phyloP scores from a whole-genome alignment of 2,888 invertebrate species.

The Exephanes ischioxanthus region DNA sequence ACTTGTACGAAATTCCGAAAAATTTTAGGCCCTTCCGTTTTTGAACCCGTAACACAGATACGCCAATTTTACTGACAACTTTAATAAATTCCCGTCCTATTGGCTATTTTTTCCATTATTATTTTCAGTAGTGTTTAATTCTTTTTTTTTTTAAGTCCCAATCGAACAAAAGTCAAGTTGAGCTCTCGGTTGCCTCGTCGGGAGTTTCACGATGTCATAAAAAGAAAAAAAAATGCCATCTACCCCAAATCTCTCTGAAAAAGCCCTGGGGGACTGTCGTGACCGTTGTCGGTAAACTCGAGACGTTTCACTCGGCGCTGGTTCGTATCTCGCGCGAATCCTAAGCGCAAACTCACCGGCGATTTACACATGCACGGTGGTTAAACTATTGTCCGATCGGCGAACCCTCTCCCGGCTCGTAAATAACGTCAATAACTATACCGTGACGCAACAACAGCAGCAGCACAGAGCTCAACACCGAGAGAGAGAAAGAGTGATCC shows the following conservation, averaged over 20 bases:
- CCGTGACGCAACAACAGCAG: slow-evolving; percentile 72
- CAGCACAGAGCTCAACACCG: slow-evolving; percentile 26
- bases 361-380: slow-evolving; percentile 30
- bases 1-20: too few relatives aligned
- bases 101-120: too few relatives aligned
- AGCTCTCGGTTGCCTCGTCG: too few relatives aligned
- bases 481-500: slow-evolving; percentile 72
- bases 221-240: not conserved
- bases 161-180: too few relatives aligned
- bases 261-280: slow-evolving; percentile 69
- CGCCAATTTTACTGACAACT: too few relatives aligned
- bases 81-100: too few relatives aligned
- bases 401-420: slow-evolving; percentile 64
- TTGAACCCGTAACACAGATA: too few relatives aligned
- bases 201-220: not conserved
- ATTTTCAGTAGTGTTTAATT: too few relatives aligned
- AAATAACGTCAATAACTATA: slow-evolving; percentile 77
- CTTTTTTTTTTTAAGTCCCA: too few relatives aligned
- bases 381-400: slow-evolving; percentile 75
- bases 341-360: slow-evolving; percentile 16
- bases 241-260: not conserved
- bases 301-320: slow-evolving; percentile 75
- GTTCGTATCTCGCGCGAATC: slow-evolving; percentile 22
- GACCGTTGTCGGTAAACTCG: slow-evolving; percentile 72
- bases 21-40: too few relatives aligned